Conservation (phyloP, 2,113 vertebrate species). For the Actenoides lindsayi region DNA sequence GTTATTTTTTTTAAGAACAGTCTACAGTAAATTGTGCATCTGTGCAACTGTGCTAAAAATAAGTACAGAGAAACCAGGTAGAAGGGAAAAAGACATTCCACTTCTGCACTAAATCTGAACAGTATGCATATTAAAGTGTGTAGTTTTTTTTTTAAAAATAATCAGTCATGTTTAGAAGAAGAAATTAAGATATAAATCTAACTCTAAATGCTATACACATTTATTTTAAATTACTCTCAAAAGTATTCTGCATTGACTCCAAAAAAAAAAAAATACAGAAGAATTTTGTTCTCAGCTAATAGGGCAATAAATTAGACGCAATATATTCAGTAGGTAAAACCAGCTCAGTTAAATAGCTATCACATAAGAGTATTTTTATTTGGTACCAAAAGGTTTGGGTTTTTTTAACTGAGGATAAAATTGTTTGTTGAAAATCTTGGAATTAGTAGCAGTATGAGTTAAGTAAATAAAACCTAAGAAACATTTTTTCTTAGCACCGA, state of each 20-base stretch:
- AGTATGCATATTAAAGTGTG: not conserved
- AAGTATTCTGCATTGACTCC: constrained; percentile 10
- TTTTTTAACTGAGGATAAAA: constrained; percentile 5
- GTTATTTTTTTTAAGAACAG: not conserved
- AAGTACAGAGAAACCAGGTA: not conserved
- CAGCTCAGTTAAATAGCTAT: not conserved
- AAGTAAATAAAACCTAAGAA: constrained; percentile 26
- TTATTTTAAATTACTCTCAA: constrained; percentile 28
- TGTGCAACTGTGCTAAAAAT: not conserved
- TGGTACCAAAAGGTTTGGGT: not conserved
- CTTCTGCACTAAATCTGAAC: not conserved
- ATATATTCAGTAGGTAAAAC: constrained; percentile 45
- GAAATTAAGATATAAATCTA: constrained; percentile 52
- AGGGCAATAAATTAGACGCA: constrained; percentile 63
- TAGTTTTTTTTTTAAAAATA: not conserved
- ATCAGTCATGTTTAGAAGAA: not conserved
- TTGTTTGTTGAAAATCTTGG: constrained; percentile 24
- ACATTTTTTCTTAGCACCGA: constrained; percentile 4
- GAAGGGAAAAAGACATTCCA: constrained; percentile 25
- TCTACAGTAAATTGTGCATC: not conserved
- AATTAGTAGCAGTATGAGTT: not conserved
- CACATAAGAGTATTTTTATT: constrained; percentile 45
- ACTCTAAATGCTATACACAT: not conserved
- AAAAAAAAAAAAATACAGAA: constrained; percentile 47
- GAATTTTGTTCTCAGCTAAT: constrained; percentile 67